phyloP scores from a whole-genome alignment of 2,888 invertebrate genomes.

The Amaurobius ferox region DNA sequence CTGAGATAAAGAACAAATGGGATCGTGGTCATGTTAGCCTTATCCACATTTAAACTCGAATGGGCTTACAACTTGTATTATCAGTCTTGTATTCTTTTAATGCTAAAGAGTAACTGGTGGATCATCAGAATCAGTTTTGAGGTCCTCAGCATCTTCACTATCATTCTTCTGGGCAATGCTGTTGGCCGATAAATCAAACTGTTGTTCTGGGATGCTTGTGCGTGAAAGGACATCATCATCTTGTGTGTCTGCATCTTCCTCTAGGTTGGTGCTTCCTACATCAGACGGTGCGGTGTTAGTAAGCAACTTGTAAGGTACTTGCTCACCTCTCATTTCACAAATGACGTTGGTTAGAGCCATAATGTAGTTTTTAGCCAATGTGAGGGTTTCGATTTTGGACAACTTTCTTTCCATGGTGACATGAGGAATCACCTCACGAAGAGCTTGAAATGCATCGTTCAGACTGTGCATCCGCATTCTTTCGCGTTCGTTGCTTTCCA shows the following conservation, averaged over 20 bases:
- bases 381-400: conserved; percentile 91
- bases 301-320: conserved; percentile 65
- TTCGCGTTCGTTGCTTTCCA: conserved; percentile 94
- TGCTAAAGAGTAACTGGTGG: not conserved
- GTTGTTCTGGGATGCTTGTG: not conserved
- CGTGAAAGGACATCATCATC: not conserved
- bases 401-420: conserved; percentile 89
- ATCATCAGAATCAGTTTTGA: not conserved
- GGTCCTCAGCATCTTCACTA: not conserved
- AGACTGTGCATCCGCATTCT: conserved; percentile 94
- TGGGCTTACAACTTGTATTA: not conserved
- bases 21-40: not conserved
- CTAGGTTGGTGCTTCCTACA: not conserved
- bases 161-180: conserved; percentile 15
- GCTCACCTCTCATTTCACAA: conserved; percentile 79
- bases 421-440: conserved; percentile 90
- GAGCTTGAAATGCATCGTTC: conserved; percentile 93
- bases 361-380: conserved; percentile 92
- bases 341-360: conserved; percentile 92
- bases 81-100: not conserved
- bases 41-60: not conserved
- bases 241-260: not conserved
- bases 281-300: conserved; percentile 12
- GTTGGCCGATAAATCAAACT: not conserved
- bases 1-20: not conserved